Base-by-base conservation (phyloP, 2,113 vertebrate species). In the Lamprotornis superbus region DNA sequence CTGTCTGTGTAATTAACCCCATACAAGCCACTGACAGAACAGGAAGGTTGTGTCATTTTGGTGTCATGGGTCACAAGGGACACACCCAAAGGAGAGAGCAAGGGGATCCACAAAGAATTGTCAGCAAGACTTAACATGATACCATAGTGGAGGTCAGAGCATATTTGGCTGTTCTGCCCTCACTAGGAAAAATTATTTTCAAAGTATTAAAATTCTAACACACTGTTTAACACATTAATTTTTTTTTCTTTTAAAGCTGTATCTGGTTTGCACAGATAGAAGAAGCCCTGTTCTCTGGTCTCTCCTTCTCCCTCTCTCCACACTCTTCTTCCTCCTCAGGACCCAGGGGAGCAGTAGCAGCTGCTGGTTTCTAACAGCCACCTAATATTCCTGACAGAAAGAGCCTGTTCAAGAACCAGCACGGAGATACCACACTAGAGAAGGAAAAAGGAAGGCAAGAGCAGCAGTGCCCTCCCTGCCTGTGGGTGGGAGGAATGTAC, bases 331-430 rank as follows among this genome's bases (percentile, higher is more conserved):
- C 37, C 81, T 95, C 53, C 73, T 35, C 27, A 12, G 31, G 67
- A 76, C 93, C 64, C 76, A 7, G 0, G 12, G 81, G 84, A 96
- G 74, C 87, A 82, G 94, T 12, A 86, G 88, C 68, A 89, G 91
- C 44, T 14, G 0, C 90, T 65, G 82, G 57, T 44, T 93, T 74
- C 16, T 31, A 93, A 83, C 68, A 90, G 71, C 68, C 83, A 90
- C 76, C 44, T n/a, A 33, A 74, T 63, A 93, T 76, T 89, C 60
- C 82, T 55, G 56, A 94, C 74, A 94, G 90, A 95, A 76, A 39
- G 78, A 74, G 74, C 44, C 61, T 75, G 81, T 92, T 95, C 73
- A 46, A 59, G 70, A 63, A 70, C 85, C 1, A 1, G 59, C 64
- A 46, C 0, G 1, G 37, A 87, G 57, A 57, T 60, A 56, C 44